phyloP scores from a whole-genome alignment of 2,888 invertebrate genomes.

The Leptura quadrifasciata region DNA sequence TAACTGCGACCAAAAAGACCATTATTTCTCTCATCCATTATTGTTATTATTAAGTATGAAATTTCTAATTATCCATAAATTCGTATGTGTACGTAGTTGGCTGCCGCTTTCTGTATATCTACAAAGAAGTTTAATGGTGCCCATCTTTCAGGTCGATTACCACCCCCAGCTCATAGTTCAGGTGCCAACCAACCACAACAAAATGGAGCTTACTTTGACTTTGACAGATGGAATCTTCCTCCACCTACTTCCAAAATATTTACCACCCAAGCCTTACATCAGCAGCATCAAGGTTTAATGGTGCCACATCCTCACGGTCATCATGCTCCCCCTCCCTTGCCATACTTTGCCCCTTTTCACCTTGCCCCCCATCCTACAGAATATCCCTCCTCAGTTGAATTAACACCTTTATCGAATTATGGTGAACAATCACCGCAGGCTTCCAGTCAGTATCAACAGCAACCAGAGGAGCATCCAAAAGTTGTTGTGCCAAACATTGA shows the following conservation, averaged over 20 bases:
- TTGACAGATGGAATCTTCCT: slow-evolving; percentile 87
- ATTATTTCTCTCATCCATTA: too few species aligned
- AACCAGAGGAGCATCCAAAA: slow-evolving; percentile 84
- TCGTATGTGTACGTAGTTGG: too few species aligned
- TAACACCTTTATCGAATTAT: slow-evolving; percentile 78
- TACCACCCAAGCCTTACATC: slow-evolving; percentile 73
- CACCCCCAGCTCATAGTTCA: slow-evolving; percentile 83
- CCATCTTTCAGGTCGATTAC: slow-evolving; percentile 76
- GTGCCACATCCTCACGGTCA: slow-evolving; percentile 81
- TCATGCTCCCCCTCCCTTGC: slow-evolving; percentile 78
- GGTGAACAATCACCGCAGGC: slow-evolving; percentile 73
- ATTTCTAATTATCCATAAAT: too few species aligned
- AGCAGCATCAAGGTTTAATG: slow-evolving; percentile 76
- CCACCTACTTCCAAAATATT: slow-evolving; percentile 83
- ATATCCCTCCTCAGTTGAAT: slow-evolving; percentile 79
- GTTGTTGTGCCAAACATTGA: slow-evolving; percentile 93
- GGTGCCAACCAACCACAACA: slow-evolving; percentile 66
- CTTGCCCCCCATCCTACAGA: slow-evolving; percentile 76
- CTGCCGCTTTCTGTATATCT: too few species aligned
- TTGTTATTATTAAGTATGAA: too few species aligned
- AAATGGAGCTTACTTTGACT: slow-evolving; percentile 82
- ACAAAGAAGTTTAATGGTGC: too few species aligned
- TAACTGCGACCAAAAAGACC: too few species aligned
- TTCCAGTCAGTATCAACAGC: slow-evolving; percentile 67
- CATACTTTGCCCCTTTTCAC: slow-evolving; percentile 87